These are phyloP conservation scores for Phengaris alcon DNA, from an alignment of 2,888 invertebrate genomes.

Conservation along the genomic window DNA sequence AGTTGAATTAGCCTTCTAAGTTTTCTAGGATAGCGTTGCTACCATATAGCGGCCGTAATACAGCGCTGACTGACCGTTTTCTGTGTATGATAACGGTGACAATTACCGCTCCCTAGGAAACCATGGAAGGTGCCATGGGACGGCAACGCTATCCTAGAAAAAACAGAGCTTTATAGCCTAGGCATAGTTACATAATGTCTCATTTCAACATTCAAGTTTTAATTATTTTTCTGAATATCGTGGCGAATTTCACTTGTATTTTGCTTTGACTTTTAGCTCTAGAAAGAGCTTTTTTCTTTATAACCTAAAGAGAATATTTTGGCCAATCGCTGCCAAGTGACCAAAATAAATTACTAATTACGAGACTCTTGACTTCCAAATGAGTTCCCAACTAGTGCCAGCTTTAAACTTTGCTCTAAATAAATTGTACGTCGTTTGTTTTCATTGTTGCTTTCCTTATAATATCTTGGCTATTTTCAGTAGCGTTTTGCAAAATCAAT, in stretches of 20 bases:
- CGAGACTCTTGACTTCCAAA: not conserved
- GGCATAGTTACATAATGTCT: no score
- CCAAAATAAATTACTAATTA: not conserved
- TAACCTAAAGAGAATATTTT: not conserved
- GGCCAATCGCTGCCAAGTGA: not conserved
- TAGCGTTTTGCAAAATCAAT: not conserved
- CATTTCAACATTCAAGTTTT: no score
- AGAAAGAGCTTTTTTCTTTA: not conserved
- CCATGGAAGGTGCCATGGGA: no score
- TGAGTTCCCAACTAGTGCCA: conserved; percentile 1
- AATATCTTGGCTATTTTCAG: not conserved
- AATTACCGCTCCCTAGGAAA: no score
- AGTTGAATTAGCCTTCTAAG: no score
- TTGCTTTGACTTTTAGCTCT: not conserved
- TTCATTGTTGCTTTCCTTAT: not conserved
- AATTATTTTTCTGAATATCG: no score
- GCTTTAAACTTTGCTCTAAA: not conserved
- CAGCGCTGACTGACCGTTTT: no score
- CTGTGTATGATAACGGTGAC: no score
- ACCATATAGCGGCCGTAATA: no score
- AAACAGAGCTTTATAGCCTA: no score
- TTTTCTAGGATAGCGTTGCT: no score
- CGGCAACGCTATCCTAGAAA: no score
- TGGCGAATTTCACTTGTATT: not conserved
- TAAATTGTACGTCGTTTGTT: not conserved